phyloP scores from a whole-genome alignment of 2,888 invertebrate species.

The Priocnemis perturbator region DNA sequence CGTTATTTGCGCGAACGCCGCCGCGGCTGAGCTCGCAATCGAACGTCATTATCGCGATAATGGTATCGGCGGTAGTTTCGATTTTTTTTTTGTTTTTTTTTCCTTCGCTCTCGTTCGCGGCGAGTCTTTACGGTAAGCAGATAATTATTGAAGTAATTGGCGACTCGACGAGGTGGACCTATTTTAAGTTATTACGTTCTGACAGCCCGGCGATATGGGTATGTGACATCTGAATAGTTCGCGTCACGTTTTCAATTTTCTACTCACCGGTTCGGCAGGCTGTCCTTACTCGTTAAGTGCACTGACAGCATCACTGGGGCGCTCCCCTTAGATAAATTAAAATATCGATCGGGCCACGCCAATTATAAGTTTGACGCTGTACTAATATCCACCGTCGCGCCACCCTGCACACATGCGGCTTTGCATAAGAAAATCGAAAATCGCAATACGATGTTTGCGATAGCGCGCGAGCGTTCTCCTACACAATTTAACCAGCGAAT shows the following conservation, averaged over 20 bases:
- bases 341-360: slow-evolving; percentile 72
- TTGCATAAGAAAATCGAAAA: slow-evolving; percentile 14
- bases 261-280: slow-evolving; percentile 66
- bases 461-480: background rate
- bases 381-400: slow-evolving; percentile 63
- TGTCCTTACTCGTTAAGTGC: slow-evolving; percentile 70
- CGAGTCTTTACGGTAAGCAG: slow-evolving; percentile 11
- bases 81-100: no score
- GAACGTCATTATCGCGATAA: no score
- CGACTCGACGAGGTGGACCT: slow-evolving; percentile 50
- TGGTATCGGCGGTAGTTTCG: no score
- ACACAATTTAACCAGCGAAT: no score
- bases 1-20: no score
- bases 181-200: slow-evolving; percentile 68
- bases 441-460: background rate
- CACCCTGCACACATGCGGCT: slow-evolving; percentile 37
- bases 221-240: slow-evolving; percentile 69
- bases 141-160: slow-evolving; percentile 67
- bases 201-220: slow-evolving; percentile 48
- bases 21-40: no score
- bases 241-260: slow-evolving; percentile 72
- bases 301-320: slow-evolving; percentile 68
- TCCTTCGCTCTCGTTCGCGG: no score
- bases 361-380: slow-evolving; percentile 71
- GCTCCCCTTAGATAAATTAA: slow-evolving; percentile 71